These are phyloP conservation scores for Dendrolimus houi DNA, from an alignment of 2,888 invertebrate genomes.

Conservation along the genomic window DNA sequence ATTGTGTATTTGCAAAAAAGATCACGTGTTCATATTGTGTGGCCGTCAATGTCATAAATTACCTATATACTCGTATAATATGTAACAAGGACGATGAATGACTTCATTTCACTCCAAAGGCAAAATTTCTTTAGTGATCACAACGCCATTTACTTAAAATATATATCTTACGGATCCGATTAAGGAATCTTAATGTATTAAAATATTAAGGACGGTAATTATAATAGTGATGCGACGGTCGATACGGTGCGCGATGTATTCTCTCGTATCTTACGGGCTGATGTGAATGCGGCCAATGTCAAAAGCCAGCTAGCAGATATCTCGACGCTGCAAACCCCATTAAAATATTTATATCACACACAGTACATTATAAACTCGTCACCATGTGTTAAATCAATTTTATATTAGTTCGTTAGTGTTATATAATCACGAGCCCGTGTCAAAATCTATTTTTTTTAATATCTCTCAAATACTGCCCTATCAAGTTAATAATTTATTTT, in stretches of 20 bases:
- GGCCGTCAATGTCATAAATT: too few relatives aligned
- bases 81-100: too few relatives aligned
- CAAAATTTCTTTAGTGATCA: too few relatives aligned
- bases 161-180: too few relatives aligned
- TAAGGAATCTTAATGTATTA: not conserved
- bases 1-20: too few relatives aligned
- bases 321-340: constrained; percentile 76
- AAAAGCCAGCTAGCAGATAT: constrained; percentile 76
- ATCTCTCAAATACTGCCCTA: too few relatives aligned
- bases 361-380: constrained; percentile 40
- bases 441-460: not conserved
- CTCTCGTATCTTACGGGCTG: constrained; percentile 70
- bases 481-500: too few relatives aligned
- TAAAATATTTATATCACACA: constrained; percentile 65
- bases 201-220: constrained; percentile 58
- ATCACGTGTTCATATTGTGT: too few relatives aligned
- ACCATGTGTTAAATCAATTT: constrained; percentile 45
- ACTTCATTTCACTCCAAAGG: too few relatives aligned
- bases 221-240: constrained; percentile 54
- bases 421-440: constrained; percentile 33
- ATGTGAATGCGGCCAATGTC: constrained; percentile 66
- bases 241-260: constrained; percentile 59
- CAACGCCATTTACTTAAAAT: too few relatives aligned
- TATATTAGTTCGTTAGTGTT: constrained; percentile 59
- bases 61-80: too few relatives aligned